Evolutionary conservation across 2,113 vertebrate genomes (phyloP), one percentile per base, ranked within the genome.

Genomic region (Phocoena sinus): DNA sequence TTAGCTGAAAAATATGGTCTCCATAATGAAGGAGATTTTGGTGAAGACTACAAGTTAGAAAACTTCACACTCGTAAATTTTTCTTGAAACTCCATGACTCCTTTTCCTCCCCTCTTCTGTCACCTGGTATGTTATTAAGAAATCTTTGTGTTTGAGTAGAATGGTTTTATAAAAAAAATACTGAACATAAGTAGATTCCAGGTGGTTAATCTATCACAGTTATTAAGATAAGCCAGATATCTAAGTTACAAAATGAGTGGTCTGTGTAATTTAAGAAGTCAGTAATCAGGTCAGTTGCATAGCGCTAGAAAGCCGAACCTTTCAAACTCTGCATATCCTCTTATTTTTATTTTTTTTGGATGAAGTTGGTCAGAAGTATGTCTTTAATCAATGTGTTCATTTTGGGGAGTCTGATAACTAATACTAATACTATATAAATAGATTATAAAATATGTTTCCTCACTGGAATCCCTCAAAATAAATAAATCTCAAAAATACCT

Each of bases 221-320:
- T 92, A 41, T 95, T 83, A 89, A 96, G 79, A 95, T 97, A 89
- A 89, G 23, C 79, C 47, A 86, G 95, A 33, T 89, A 82, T 60
- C 53, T 91, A 56, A 70, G 23, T 84, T 94, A 63, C 5, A 80
- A 94, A 84, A 89, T 77, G 31, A 76, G 44, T 76, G 50, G 8
- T 15, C 8, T 28, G 14, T n/a, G 28, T 47, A 77, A 82, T 58
- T 91, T 68, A 73, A 15, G 26, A 79, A 86, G 3, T 44, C 47
- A 73, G 15, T 82, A 21, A 53, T 95, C 28, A 91, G 9, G 80
- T 97, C 28, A 77, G 11, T 79, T 91, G 56, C 21, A 38, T 79
- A 31, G 17, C 7, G 10, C 15, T 70, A 58, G 74, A 70, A 80
- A 94, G 18, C 26, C 26, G 90, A 84, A 63, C 4, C 13, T 74